Base-by-base conservation (phyloP, 1,140 invertebrate species). In the Dreissena rostriformis region DNA sequence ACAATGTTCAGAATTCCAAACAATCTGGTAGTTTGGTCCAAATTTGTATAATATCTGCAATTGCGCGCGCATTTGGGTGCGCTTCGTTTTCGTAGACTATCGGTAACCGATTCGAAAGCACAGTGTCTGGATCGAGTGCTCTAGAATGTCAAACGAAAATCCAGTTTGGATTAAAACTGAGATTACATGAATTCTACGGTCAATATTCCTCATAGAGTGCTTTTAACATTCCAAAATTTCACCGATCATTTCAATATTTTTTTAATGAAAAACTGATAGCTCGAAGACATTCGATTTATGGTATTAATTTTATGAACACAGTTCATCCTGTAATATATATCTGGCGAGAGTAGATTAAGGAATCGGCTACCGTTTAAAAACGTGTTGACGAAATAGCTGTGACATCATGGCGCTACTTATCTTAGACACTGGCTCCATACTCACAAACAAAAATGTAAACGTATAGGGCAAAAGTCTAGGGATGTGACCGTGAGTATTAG, bases 151-250 rank as follows among this genome's bases (percentile, higher is more conserved):
- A 63, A 22, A 28, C 61, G 39, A 63, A 72, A 71, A 82, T 82
- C 70, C 70, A 51, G 49, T 67, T 11, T 24, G 55, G 80, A 82
- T 82, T 82, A 66, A 24, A 52, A 39, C n/a, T 15, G 66, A 72
- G 75, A 74, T 82, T 74, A 51, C n/a, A 39, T 29, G 67, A 82
- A 82, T 28, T 82, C 80, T 68, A 82, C 65, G 22, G 72, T 71
- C 66, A 82, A 82, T 82, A 82, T 55, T 71, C 49, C 65, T 66
- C 67, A 51, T 68, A 66, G 24, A 24, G 7, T 19, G 80, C 80
- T 82, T 82, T 82, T 82, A 82, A 75, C 71, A 82, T 82, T 66
- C 80, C 80, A 53, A 12, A 28, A 22, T 2, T 17, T 52, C n/a
- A 49, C 17, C n/a, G 28, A 52, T 73, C 49, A 52, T 6, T 11